Base-by-base conservation (phyloP, 2,797 vertebrate genomes). In the Chelon labrosus region DNA sequence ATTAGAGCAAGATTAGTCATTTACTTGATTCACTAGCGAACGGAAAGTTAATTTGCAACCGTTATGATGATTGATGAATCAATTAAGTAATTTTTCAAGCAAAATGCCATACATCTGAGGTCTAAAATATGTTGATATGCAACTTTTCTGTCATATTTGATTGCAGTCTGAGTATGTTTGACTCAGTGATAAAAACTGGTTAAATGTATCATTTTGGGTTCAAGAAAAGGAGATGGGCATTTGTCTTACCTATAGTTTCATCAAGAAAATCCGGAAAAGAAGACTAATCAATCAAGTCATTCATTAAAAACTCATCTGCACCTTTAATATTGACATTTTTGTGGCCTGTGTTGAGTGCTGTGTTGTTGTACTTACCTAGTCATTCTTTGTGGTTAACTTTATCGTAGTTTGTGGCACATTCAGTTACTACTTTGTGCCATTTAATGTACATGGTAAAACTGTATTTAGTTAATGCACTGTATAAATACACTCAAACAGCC, bases 1-100 rank as follows among this genome's bases (percentile, higher is more conserved):
- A 13, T 51, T 51, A 41, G 53, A 61, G 13, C 19, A 44, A 11
- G 46, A 63, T 69, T 27, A 58, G 55, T 56, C 17, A 20, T 42
- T 41, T 51, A 35, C 25, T 51, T 17, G 42, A 44, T 27, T 27
- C 27, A 5, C 22, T 22, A 16, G 31, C 19, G 46, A n/a, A 41
- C 38, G 22, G 10, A 38, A 35, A 55, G n/a, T 37, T 55, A 12
- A 55, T 55, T 12, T 5, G 19, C 20, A 41, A 22, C 19, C 42
- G 14, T 31, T 64, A 42, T 64, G 60, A 64, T 56, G 46, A 17
- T 6, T 63, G n/a, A 54, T 50, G 27, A 10, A 31, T 27, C 20
- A 25, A 25, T 41, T 20, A 20, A 50, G 31, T 20, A 1, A n/a
- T 44, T 53, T 25, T 62, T 46, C 2, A 17, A 22, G 13, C 19